Evolutionary conservation across 2,888 invertebrate species (phyloP).

Genomic region (Rhabditoides inermis): DNA sequence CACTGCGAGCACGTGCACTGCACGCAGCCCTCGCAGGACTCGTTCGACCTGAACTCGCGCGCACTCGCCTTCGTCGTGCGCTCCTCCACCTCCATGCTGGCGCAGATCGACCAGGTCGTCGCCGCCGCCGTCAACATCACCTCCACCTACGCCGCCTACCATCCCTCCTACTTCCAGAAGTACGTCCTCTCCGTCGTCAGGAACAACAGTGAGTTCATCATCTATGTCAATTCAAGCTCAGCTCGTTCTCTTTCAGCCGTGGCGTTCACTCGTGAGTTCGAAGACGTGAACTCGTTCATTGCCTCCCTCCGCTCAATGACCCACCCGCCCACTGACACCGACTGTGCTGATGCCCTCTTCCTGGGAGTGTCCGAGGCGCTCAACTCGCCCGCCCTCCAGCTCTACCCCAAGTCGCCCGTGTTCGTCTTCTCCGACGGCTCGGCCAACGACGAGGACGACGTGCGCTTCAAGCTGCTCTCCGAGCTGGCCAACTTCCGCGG

Average conservation of each 20-base stretch:
- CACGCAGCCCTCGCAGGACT: conserved; percentile 11
- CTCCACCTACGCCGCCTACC: conserved; percentile 9
- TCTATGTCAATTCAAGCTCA: not conserved
- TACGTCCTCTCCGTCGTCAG: conserved; percentile 24
- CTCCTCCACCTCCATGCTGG: conserved; percentile 18
- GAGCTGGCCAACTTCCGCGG: conserved; percentile 14
- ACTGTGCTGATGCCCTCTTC: conserved; percentile 25
- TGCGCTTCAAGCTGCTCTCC: conserved; percentile 15
- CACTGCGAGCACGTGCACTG: conserved; percentile 24
- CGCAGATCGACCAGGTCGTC: conserved; percentile 15
- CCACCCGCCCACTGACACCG: conserved; percentile 20
- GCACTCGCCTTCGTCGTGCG: conserved; percentile 33
- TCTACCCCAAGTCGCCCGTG: conserved; percentile 30
- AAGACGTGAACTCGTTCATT: conserved; percentile 11
- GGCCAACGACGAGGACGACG: conserved; percentile 19
- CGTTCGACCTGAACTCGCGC: conserved; percentile 18
- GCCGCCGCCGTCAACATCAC: conserved; percentile 15
- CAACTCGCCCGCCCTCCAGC: conserved; percentile 12
- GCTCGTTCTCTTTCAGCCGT: conserved; percentile 11
- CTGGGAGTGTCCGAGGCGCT: conserved; percentile 15
- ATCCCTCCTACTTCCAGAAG: conserved; percentile 20
- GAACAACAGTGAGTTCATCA: conserved; percentile 14
- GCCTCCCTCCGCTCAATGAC: conserved; percentile 12
- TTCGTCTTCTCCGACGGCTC: conserved; percentile 33
- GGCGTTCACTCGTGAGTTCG: conserved; percentile 13